Percentiles rank a stretch among this genome's conserved stretches.
Conservation (phyloP, 2,888 invertebrate genomes). For the Stenurella melanura region DNA sequence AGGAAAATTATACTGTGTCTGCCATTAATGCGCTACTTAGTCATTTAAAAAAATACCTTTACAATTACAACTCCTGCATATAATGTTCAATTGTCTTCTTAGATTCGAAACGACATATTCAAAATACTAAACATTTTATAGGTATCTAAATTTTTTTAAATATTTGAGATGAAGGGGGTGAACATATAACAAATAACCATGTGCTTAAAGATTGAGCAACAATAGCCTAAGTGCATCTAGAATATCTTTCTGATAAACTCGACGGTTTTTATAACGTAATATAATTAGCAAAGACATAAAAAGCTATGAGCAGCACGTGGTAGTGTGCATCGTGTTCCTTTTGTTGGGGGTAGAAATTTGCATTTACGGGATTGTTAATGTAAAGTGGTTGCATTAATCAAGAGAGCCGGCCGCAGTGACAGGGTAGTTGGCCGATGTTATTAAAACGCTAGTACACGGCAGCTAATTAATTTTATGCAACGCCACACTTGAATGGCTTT, state of each 20-base stretch:
- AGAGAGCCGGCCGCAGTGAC: constrained; percentile 70
- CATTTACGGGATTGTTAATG: constrained; percentile 74
- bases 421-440: constrained; percentile 70
- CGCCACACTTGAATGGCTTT: constrained; percentile 73
- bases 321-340: constrained; percentile 56
- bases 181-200: background rate
- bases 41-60: no score
- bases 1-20: no score
- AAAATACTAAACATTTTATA: no score
- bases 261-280: constrained; percentile 25
- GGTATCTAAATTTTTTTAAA: no score
- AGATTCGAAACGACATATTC: no score
- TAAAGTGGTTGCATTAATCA: constrained; percentile 73
- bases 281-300: constrained; percentile 35
- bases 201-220: background rate
- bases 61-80: no score
- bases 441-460: constrained; percentile 72
- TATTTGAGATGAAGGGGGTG: no score
- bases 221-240: background rate
- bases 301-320: constrained; percentile 37
- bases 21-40: no score
- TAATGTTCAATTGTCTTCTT: no score
- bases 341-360: constrained; percentile 64
- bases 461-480: constrained; percentile 74
- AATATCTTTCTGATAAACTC: background rate